Conservation (phyloP, 2,113 vertebrate species). For the Amblyopsis rosae region DNA sequence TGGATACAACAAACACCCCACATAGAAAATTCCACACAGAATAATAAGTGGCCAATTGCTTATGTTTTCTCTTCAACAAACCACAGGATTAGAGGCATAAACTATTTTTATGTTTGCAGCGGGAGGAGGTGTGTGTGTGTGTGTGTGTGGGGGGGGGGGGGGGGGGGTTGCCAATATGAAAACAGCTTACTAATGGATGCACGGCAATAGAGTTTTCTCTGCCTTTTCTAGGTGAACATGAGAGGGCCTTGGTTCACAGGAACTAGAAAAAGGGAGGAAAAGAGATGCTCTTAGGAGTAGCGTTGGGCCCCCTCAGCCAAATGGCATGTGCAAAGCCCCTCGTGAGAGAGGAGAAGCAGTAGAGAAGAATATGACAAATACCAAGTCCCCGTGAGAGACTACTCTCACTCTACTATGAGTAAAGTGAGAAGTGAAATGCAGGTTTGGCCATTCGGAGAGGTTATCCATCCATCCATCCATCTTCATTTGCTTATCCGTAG, state of each 20-base stretch:
- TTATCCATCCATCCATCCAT: too few relatives aligned
- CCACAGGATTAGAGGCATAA: slow-evolving; percentile 75
- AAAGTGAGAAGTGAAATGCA: not conserved
- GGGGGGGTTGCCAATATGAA: slow-evolving; percentile 50
- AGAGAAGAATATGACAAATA: not conserved
- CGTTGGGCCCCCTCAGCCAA: slow-evolving; percentile 55
- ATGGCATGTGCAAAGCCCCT: slow-evolving; percentile 44
- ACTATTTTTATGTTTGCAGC: slow-evolving; percentile 75
- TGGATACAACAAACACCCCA: slow-evolving; percentile 80
- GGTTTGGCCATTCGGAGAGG: too few relatives aligned
- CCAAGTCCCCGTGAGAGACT: not conserved
- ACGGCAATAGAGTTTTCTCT: slow-evolving; percentile 61
- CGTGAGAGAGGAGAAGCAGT: not conserved
- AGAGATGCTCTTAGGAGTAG: slow-evolving; percentile 50
- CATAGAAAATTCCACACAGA: slow-evolving; percentile 74
- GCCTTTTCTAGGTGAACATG: slow-evolving; percentile 39
- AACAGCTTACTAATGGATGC: slow-evolving; percentile 72
- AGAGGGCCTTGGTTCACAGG: slow-evolving; percentile 54
- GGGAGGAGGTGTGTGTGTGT: not conserved
- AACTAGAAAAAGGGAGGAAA: slow-evolving; percentile 15
- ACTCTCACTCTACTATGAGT: not conserved
- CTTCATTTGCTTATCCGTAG: too few relatives aligned
- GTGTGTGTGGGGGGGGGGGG: too few relatives aligned
- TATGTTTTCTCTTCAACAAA: slow-evolving; percentile 76
- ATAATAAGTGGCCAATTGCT: slow-evolving; percentile 78